These are phyloP conservation scores for Gryllus longicercus DNA, from an alignment of 2,888 invertebrate species.

Conservation along the genomic window DNA sequence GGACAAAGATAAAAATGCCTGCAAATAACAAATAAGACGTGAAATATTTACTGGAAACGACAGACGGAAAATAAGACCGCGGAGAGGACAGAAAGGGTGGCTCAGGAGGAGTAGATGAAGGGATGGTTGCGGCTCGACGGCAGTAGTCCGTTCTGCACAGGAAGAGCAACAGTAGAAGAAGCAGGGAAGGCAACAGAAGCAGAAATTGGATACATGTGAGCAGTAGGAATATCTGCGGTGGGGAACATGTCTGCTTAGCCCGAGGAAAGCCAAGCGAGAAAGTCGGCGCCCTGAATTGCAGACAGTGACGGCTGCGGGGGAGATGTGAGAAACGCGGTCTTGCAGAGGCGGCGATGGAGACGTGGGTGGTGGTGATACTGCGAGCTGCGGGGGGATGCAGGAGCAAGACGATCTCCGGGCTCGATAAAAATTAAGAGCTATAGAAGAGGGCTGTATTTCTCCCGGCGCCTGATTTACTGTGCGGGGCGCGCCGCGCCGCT, in stretches of 20 bases:
- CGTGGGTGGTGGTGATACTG: not conserved
- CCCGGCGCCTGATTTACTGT: not conserved
- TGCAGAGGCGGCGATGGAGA: too few species aligned
- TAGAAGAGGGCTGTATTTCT: slow-evolving; percentile 17
- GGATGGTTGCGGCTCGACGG: too few species aligned
- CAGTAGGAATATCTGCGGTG: not conserved
- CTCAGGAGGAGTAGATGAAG: too few species aligned
- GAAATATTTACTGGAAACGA: slow-evolving; percentile 11
- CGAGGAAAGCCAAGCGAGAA: too few species aligned
- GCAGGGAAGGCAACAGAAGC: too few species aligned
- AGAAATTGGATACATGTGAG: too few species aligned
- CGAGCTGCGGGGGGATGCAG: not conserved
- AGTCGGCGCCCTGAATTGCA: too few species aligned
- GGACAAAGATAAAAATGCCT: slow-evolving; percentile 2
- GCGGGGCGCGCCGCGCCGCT: not conserved
- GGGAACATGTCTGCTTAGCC: not conserved
- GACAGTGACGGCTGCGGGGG: too few species aligned
- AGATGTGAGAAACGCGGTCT: too few species aligned
- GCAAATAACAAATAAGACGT: slow-evolving; percentile 17
- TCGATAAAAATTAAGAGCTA: slow-evolving; percentile 17
- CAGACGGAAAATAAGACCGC: slow-evolving; percentile 7
- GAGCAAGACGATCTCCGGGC: not conserved
- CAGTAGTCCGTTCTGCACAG: too few species aligned
- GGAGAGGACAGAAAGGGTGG: not conserved
- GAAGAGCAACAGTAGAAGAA: too few species aligned